phyloP scores from a whole-genome alignment of 2,888 invertebrate species.

The Pollenia angustigena region DNA sequence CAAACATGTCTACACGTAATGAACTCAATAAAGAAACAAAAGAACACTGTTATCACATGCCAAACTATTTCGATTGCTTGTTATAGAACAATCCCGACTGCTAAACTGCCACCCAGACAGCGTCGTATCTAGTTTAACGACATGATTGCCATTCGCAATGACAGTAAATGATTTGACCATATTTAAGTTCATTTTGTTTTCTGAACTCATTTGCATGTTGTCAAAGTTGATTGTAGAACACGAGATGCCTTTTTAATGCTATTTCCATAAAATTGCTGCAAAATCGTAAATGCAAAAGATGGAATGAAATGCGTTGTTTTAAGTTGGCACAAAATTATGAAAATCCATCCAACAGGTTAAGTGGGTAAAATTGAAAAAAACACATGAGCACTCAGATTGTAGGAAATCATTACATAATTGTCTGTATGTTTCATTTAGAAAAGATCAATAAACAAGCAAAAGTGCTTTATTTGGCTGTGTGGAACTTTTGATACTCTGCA shows the following conservation, averaged over 20 bases:
- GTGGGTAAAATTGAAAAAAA: no score
- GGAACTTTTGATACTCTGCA: no score
- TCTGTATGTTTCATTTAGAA: no score
- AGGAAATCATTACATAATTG: no score
- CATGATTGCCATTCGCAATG: constrained; percentile 71
- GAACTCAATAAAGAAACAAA: constrained; percentile 75
- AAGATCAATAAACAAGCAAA: no score
- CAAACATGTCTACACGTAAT: constrained; percentile 4
- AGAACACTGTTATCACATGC: constrained; percentile 79
- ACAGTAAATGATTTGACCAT: constrained; percentile 83
- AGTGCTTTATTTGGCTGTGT: no score
- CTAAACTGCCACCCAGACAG: neutral
- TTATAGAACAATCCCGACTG: constrained; percentile 52
- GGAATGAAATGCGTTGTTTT: neutral
- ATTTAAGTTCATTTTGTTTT: constrained; percentile 68
- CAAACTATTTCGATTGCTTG: constrained; percentile 74
- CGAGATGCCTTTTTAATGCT: neutral
- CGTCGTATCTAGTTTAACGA: constrained; percentile 43
- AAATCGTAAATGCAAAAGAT: constrained; percentile 19
- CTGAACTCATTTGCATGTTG: constrained; percentile 79
- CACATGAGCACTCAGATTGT: no score
- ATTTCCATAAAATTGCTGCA: constrained; percentile 17
- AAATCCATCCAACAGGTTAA: constrained; percentile 14
- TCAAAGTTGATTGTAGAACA: constrained; percentile 21
- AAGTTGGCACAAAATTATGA: constrained; percentile 11